These are phyloP conservation scores for Dermolepida albohirtum DNA, from an alignment of 2,888 invertebrate genomes.

Conservation along the genomic window DNA sequence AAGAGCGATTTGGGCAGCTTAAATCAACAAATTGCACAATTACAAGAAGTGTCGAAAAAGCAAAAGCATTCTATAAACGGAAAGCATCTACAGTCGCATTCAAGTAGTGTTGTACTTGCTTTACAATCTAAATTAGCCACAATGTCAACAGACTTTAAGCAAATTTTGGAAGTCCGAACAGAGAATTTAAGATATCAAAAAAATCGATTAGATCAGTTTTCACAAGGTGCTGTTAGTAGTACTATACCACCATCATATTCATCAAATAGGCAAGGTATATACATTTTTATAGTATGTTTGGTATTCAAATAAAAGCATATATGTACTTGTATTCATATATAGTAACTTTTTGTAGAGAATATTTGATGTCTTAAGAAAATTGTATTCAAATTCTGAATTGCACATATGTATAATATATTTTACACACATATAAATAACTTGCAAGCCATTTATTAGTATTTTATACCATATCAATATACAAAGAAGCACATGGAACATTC, in stretches of 20 bases:
- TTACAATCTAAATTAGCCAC: slow-evolving; percentile 94
- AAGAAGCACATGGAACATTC: no score
- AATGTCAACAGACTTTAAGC: slow-evolving; percentile 98
- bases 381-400: no score
- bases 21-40: slow-evolving; percentile 96
- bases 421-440: no score
- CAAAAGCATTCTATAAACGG: slow-evolving; percentile 73
- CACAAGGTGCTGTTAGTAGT: slow-evolving; percentile 74
- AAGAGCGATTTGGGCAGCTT: slow-evolving; percentile 95
- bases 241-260: slow-evolving; percentile 73
- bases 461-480: no score
- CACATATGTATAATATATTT: no score
- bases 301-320: no score
- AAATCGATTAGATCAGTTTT: slow-evolving; percentile 90
- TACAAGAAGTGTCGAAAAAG: slow-evolving; percentile 84
- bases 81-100: slow-evolving; percentile 89
- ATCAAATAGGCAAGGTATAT: slow-evolving; percentile 65
- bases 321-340: no score
- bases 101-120: slow-evolving; percentile 92
- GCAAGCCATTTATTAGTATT: no score
- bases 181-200: slow-evolving; percentile 98
- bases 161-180: slow-evolving; percentile 96
- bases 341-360: no score
- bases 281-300: not conserved
- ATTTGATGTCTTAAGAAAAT: no score